Conservation (phyloP, 1,140 invertebrate species). For the Neelides sp. region DNA sequence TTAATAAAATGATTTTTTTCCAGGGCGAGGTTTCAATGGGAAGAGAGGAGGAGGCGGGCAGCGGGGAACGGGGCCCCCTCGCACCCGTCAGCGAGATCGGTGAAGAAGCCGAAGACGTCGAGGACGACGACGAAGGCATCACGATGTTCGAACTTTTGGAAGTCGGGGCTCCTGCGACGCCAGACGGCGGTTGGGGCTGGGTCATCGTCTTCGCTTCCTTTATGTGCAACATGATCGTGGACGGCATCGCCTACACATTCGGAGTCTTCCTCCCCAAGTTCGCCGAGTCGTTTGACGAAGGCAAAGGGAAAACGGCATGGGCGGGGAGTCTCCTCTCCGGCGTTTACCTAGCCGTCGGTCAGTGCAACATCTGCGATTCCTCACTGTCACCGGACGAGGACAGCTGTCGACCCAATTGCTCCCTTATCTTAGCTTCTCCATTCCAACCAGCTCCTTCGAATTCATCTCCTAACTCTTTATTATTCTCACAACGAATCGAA, state of each 20-base stretch:
- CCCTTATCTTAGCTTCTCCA: no score
- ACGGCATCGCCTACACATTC: slow-evolving; percentile 89
- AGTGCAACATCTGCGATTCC: slow-evolving; percentile 34
- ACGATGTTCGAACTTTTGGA: no score
- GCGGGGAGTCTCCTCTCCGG: slow-evolving; percentile 86
- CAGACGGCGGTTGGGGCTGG: slow-evolving; percentile 70
- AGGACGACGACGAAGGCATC: slow-evolving; percentile 54
- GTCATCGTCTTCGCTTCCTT: slow-evolving; percentile 90
- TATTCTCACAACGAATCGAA: no score
- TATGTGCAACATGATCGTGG: slow-evolving; percentile 96
- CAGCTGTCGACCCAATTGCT: no score
- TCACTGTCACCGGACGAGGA: no score
- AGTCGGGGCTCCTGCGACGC: no score
- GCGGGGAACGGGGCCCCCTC: slow-evolving; percentile 43
- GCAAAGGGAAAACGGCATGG: slow-evolving; percentile 82
- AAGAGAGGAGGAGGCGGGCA: slow-evolving; percentile 39
- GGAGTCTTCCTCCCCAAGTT: slow-evolving; percentile 75
- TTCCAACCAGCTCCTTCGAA: no score
- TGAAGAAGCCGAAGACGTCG: slow-evolving; percentile 39
- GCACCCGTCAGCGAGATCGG: slow-evolving; percentile 25
- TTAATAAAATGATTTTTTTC: no score
- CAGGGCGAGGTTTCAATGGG: no score
- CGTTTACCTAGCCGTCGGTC: slow-evolving; percentile 81
- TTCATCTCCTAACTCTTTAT: no score
- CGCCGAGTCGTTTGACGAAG: slow-evolving; percentile 63